These are phyloP conservation scores for Pantherophis alleghaniensis DNA, from an alignment of 2,797 vertebrate genomes.

Conservation along the genomic window DNA sequence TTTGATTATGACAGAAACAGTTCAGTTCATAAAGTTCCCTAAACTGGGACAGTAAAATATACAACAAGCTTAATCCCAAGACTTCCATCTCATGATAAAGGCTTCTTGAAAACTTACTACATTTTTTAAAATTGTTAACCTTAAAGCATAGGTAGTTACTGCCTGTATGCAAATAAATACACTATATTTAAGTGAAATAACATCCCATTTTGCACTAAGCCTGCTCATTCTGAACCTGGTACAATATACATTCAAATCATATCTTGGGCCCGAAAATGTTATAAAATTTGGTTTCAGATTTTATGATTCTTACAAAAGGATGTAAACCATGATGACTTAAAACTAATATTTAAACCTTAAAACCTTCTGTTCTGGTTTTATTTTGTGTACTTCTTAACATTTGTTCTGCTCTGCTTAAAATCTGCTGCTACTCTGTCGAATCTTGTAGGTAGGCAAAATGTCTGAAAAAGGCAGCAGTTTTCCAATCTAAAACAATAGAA, in stretches of 20 bases:
- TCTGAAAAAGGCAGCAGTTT: not conserved
- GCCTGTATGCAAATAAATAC: not conserved
- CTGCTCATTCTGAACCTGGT: not conserved
- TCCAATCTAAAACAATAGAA: not conserved
- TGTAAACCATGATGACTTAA: not conserved
- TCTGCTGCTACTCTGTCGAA: not conserved
- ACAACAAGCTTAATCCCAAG: not conserved
- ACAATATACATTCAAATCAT: not conserved
- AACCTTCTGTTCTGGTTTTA: not conserved
- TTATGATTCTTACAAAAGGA: not conserved
- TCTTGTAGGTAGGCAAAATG: not conserved
- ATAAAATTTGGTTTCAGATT: not conserved
- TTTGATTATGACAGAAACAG: not conserved
- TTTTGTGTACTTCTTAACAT: not conserved
- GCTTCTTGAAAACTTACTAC: not conserved
- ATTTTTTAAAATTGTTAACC: not conserved
- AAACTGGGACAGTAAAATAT: not conserved
- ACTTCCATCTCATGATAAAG: not conserved
- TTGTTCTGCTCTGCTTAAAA: not conserved
- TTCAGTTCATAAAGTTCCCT: not conserved
- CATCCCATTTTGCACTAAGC: not conserved
- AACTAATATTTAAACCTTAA: not conserved
- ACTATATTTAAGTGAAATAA: not conserved
- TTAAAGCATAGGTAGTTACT: not conserved
- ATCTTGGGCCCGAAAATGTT: not conserved